Percentiles rank a stretch among this genome's conserved stretches.
These are phyloP conservation scores for Kryptopterus vitreolus DNA, from an alignment of 2,797 vertebrate genomes.

Conservation along the genomic window DNA sequence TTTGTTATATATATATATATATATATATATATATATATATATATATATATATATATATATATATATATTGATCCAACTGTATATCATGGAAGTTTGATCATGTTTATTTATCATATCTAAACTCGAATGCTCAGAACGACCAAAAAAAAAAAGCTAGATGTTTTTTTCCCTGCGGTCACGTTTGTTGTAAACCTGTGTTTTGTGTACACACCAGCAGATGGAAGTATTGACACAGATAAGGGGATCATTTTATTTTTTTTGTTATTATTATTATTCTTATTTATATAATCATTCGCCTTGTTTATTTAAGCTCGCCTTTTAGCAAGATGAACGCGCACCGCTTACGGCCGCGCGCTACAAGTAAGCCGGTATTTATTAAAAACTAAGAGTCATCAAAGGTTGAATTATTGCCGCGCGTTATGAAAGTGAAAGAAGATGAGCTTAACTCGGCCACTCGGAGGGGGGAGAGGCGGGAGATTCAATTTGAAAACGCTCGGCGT, in stretches of 20 bases:
- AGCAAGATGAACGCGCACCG: conserved; percentile 69
- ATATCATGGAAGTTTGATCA: not conserved
- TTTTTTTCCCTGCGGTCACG: not conserved
- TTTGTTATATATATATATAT: no score
- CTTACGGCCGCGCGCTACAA: conserved; percentile 68
- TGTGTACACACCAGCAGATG: conserved; percentile 67
- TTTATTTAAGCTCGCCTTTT: conserved; percentile 65
- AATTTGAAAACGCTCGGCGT: conserved; percentile 69
- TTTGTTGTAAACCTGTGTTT: not conserved
- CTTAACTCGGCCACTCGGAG: conserved; percentile 72
- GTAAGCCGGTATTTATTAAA: conserved; percentile 79
- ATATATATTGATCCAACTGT: no score
- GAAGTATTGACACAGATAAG: conserved; percentile 67
- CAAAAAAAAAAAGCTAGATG: no score
- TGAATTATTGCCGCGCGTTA: conserved; percentile 79
- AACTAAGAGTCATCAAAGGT: conserved; percentile 73
- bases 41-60: no score
- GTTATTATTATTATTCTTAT: conserved; percentile 54
- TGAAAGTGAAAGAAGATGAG: conserved; percentile 80
- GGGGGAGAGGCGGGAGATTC: conserved; percentile 70
- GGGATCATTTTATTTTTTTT: conserved; percentile 44
- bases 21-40: no score
- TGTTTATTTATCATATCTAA: not conserved
- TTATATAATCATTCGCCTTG: conserved; percentile 48
- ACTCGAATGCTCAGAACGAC: not conserved